These are phyloP conservation scores for Ophraella communa DNA, from an alignment of 2,888 invertebrate species.

Conservation along the genomic window DNA sequence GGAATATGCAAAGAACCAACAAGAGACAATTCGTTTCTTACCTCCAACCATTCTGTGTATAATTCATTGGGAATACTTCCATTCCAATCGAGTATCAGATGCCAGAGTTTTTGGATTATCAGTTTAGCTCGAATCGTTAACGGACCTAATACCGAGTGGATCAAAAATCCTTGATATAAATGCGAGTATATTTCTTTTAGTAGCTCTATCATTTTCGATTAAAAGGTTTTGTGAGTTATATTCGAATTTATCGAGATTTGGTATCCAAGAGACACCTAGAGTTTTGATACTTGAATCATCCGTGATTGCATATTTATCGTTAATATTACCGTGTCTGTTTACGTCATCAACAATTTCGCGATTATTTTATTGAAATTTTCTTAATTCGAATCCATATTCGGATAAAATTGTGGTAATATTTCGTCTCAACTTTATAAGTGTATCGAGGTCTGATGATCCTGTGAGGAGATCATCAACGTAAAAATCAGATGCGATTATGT, in stretches of 20 bases:
- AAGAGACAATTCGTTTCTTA: no score
- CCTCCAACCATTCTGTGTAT: no score
- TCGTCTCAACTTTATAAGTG: not conserved
- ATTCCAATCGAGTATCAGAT: not conserved
- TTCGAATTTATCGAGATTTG: slow-evolving; percentile 13
- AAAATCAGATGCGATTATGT: not conserved
- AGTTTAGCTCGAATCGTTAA: not conserved
- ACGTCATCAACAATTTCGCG: not conserved
- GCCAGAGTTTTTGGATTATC: not conserved
- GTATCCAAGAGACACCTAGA: slow-evolving; percentile 18
- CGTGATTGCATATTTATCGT: slow-evolving; percentile 9
- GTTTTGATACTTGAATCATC: slow-evolving; percentile 17
- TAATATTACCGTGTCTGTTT: not conserved
- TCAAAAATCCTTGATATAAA: not conserved
- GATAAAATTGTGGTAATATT: not conserved
- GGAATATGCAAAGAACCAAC: not conserved
- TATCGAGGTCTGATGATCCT: not conserved
- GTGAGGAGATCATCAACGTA: no score
- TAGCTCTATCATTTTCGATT: not conserved
- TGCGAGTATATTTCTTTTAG: not conserved
- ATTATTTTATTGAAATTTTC: not conserved
- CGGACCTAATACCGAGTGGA: not conserved
- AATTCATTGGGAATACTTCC: no score
- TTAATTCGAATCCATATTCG: not conserved
- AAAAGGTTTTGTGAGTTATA: slow-evolving; percentile 6